Conservation (phyloP, 2,113 vertebrate species). For the Hiodon alosoides region DNA sequence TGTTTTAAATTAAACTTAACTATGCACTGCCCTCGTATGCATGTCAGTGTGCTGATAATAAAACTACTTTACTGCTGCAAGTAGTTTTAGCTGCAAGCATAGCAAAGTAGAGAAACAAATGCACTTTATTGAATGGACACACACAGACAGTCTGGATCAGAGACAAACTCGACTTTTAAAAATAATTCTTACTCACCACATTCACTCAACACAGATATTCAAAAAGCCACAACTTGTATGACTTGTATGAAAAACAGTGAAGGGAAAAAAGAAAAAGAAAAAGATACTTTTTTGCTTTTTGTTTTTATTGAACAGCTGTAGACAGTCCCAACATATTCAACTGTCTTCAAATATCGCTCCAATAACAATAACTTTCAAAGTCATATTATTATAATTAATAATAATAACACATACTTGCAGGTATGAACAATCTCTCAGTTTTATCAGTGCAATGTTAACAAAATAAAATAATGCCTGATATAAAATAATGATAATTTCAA, state of each 20-base stretch:
- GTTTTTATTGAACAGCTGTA: slow-evolving; percentile 44
- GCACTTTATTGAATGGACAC: not conserved
- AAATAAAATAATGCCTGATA: slow-evolving; percentile 5
- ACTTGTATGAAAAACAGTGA: too few relatives aligned
- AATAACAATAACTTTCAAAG: not conserved
- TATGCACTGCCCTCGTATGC: slow-evolving; percentile 34
- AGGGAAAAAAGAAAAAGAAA: too few relatives aligned
- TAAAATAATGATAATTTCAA: not conserved
- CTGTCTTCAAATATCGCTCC: slow-evolving; percentile 17
- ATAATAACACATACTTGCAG: slow-evolving; percentile 32
- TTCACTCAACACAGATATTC: not conserved
- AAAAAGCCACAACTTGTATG: not conserved
- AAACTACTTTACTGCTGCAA: not conserved
- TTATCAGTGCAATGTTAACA: slow-evolving; percentile 2
- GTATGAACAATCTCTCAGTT: slow-evolving; percentile 20
- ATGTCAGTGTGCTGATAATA: slow-evolving; percentile 40
- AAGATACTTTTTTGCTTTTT: not conserved
- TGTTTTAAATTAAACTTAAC: slow-evolving; percentile 39
- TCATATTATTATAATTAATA: slow-evolving; percentile 30
- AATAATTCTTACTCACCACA: not conserved
- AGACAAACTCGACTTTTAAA: too few relatives aligned
- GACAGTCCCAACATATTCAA: slow-evolving; percentile 32
- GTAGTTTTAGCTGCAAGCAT: too few relatives aligned
- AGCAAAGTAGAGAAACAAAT: not conserved
- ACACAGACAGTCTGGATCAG: not conserved